A percentile compares a stretch with the other conserved stretches of the same genome.
Conservation (phyloP, 2,797 vertebrate genomes). For the Petrocephalus sullivani region DNA sequence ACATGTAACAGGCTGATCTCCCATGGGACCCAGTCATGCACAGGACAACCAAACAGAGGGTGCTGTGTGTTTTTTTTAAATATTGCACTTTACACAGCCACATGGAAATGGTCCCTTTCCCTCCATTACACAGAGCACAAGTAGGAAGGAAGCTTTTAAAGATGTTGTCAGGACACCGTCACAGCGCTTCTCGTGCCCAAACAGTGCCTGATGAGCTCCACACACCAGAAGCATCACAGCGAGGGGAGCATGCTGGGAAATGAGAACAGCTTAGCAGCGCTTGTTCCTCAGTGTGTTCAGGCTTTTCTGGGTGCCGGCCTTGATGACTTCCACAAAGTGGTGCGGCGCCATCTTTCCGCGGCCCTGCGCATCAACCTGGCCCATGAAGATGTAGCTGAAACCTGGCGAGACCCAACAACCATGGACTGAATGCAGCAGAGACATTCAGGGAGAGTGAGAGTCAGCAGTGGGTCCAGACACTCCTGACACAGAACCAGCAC, state of each 20-base stretch:
- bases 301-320: slow-evolving; percentile 87
- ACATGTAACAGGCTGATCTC: slow-evolving; percentile 33
- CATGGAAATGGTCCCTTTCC: slow-evolving; percentile 36
- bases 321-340: slow-evolving; percentile 86
- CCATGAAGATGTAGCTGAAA: slow-evolving; percentile 97
- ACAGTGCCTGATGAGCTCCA: not conserved
- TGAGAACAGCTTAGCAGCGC: slow-evolving; percentile 66
- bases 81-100: slow-evolving; percentile 60
- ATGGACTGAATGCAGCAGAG: slow-evolving; percentile 73
- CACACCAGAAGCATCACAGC: not conserved
- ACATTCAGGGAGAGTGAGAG: slow-evolving; percentile 55
- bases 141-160: slow-evolving; percentile 30
- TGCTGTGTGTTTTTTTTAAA: slow-evolving; percentile 28
- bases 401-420: slow-evolving; percentile 75
- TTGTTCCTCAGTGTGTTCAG: slow-evolving; percentile 81
- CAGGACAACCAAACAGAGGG: slow-evolving; percentile 40
- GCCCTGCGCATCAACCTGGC: slow-evolving; percentile 85
- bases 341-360: slow-evolving; percentile 81
- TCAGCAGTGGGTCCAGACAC: slow-evolving; percentile 43
- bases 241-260: not conserved
- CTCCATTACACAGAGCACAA: slow-evolving; percentile 30
- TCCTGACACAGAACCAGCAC: not conserved
- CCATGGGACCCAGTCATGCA: slow-evolving; percentile 29
- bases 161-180: not conserved
- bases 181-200: not conserved